phyloP scores from a whole-genome alignment of 2,113 vertebrate species.

The Brachirus orientalis region DNA sequence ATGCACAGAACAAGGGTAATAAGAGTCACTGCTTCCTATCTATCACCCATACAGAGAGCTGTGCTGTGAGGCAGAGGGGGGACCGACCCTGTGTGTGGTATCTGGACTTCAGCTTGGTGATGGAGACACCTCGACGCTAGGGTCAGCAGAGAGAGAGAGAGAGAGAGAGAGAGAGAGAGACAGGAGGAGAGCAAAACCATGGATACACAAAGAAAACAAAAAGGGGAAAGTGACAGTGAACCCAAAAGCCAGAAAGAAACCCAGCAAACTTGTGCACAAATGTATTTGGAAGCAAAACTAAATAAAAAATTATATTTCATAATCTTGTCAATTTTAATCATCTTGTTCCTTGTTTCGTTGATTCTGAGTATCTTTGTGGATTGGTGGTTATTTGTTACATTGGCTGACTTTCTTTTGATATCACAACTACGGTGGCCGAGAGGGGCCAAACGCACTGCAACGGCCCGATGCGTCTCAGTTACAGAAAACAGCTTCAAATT shows the following conservation, averaged over 20 bases:
- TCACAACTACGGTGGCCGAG: too few species aligned
- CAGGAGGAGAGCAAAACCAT: slow-evolving; percentile 47
- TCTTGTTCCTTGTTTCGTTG: too few species aligned
- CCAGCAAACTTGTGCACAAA: too few species aligned
- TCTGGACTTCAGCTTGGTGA: slow-evolving; percentile 41
- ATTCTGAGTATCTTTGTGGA: too few species aligned
- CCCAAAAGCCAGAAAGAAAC: slow-evolving; percentile 21
- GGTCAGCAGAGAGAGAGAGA: slow-evolving; percentile 13
- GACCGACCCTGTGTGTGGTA: slow-evolving; percentile 51
- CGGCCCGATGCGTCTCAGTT: too few species aligned
- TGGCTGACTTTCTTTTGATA: too few species aligned
- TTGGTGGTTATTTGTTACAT: too few species aligned
- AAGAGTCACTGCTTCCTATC: slow-evolving; percentile 1
- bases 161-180: background rate
- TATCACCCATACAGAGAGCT: slow-evolving; percentile 66
- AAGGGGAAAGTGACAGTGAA: slow-evolving; percentile 22
- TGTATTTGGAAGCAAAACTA: too few species aligned
- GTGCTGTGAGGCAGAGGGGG: slow-evolving; percentile 55
- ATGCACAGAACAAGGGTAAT: background rate
- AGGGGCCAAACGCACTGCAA: too few species aligned
- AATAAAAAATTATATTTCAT: too few species aligned
- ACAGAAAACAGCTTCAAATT: too few species aligned
- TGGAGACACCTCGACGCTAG: slow-evolving; percentile 65
- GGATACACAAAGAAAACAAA: slow-evolving; percentile 22
- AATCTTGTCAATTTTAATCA: too few species aligned